phyloP scores from a whole-genome alignment of 2,888 invertebrate genomes.

The Zootermopsis nevadensis region DNA sequence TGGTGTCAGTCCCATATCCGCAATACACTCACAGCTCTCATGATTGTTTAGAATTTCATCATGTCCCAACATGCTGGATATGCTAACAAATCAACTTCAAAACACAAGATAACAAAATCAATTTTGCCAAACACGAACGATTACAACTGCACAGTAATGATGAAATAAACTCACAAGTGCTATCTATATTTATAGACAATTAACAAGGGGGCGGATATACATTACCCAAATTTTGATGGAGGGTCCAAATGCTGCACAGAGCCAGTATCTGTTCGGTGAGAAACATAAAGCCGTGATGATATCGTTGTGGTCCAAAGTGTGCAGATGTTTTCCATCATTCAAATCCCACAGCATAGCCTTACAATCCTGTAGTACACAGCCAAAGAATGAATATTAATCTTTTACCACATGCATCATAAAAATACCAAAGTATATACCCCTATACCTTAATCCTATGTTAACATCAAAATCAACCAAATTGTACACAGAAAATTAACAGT shows the following conservation, averaged over 20 bases:
- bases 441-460: no score
- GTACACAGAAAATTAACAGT: no score
- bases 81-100: not conserved
- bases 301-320: slow-evolving; percentile 98
- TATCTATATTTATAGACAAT: no score
- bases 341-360: slow-evolving; percentile 99
- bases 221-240: slow-evolving; percentile 97
- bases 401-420: no score
- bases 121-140: no score
- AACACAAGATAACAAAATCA: no score
- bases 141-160: no score
- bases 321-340: slow-evolving; percentile 99
- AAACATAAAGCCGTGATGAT: slow-evolving; percentile 98
- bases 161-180: no score
- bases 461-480: no score
- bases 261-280: slow-evolving; percentile 99
- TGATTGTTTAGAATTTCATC: slow-evolving; percentile 45
- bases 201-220: not conserved
- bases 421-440: no score
- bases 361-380: slow-evolving; percentile 76
- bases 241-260: slow-evolving; percentile 98
- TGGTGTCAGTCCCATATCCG: slow-evolving; percentile 58
- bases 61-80: not conserved
- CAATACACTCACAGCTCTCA: slow-evolving; percentile 56
- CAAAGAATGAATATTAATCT: no score